phyloP scores from a whole-genome alignment of 1,140 invertebrate species.

The Drosophila triauraria region DNA sequence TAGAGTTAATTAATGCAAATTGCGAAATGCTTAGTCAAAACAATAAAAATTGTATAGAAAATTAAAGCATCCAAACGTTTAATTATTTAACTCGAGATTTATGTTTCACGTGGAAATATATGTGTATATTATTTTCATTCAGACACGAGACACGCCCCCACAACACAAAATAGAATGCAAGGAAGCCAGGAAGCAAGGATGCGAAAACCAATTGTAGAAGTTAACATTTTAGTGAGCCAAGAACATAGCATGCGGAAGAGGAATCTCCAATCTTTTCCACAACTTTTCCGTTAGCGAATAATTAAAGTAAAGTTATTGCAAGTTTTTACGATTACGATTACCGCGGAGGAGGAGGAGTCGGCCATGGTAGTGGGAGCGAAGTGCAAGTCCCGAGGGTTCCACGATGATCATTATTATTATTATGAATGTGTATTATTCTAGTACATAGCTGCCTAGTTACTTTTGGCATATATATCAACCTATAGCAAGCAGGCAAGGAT shows the following conservation, averaged over 20 bases:
- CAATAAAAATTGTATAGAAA: conserved; percentile 83
- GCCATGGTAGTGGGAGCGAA: too few species aligned
- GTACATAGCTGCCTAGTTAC: conserved; percentile 41
- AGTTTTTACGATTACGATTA: conserved; percentile 9
- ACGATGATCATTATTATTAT: conserved; percentile 44
- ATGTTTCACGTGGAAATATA: conserved; percentile 57
- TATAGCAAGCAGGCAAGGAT: conserved; percentile 10
- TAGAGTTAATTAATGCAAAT: conserved; percentile 81
- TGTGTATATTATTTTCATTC: conserved; percentile 44
- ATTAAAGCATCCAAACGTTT: conserved; percentile 75
- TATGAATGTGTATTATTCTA: conserved; percentile 57
- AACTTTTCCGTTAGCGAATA: conserved; percentile 48
- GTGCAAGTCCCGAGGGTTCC: not conserved
- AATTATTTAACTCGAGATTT: conserved; percentile 65
- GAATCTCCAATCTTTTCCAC: not conserved
- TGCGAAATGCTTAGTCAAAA: conserved; percentile 81
- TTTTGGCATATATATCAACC: conserved; percentile 44
- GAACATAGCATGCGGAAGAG: conserved; percentile 11
- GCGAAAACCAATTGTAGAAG: conserved; percentile 51
- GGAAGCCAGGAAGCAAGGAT: not conserved
- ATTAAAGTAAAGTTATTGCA: conserved; percentile 29
- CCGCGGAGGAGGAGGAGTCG: not conserved
- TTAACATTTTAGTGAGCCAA: conserved; percentile 54
- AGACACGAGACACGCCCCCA: conserved; percentile 28
- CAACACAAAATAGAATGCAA: conserved; percentile 17